Conservation (phyloP, 2,113 vertebrate genomes). For the Takifugu bimaculatus region DNA sequence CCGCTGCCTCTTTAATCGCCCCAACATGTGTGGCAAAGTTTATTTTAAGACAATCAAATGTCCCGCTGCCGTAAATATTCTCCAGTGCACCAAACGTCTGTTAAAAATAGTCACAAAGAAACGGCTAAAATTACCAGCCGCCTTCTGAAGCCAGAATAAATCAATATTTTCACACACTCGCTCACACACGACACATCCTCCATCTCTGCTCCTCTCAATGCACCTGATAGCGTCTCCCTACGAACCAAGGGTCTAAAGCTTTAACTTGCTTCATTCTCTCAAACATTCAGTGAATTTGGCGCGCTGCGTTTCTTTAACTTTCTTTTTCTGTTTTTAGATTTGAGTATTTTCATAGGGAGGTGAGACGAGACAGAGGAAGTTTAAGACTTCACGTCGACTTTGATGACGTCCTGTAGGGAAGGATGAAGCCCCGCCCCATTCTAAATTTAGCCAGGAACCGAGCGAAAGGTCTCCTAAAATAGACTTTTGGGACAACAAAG, state of each 20-base stretch:
- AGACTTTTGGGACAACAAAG: too few relatives aligned
- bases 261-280: too few relatives aligned
- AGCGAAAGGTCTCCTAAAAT: neutral
- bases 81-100: neutral
- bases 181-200: neutral
- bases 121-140: slow-evolving; percentile 3
- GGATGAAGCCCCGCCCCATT: too few relatives aligned
- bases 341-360: too few relatives aligned
- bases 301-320: too few relatives aligned
- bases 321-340: too few relatives aligned
- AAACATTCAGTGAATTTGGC: too few relatives aligned
- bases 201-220: slow-evolving; percentile 22
- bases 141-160: neutral
- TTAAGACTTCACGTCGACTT: too few relatives aligned
- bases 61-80: neutral
- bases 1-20: neutral
- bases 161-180: neutral
- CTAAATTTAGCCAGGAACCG: neutral
- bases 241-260: too few relatives aligned
- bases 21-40: neutral
- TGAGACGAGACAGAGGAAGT: too few relatives aligned
- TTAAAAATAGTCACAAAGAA: slow-evolving; percentile 1
- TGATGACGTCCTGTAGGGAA: too few relatives aligned
- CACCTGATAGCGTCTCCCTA: slow-evolving; percentile 20
- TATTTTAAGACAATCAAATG: slow-evolving; percentile 4